phyloP scores from a whole-genome alignment of 1,140 invertebrate genomes.

The Varroa destructor region DNA sequence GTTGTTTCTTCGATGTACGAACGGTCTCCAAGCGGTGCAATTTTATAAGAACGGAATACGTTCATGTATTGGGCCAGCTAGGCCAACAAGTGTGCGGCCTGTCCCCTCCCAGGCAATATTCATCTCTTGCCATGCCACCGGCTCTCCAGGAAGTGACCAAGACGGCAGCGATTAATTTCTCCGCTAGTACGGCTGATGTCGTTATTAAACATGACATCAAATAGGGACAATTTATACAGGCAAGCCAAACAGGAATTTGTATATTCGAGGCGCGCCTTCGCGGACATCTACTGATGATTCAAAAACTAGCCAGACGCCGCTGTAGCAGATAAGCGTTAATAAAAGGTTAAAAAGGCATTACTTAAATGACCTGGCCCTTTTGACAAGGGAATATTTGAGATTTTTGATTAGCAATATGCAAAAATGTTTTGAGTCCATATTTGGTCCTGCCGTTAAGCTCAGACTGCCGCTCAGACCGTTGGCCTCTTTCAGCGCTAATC shows the following conservation, averaged over 20 bases:
- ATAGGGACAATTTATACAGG: slow-evolving; percentile 77
- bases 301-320: slow-evolving; percentile 31
- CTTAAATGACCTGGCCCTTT: too few species aligned
- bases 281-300: slow-evolving; percentile 33
- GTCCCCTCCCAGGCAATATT: slow-evolving; percentile 90
- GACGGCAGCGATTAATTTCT: slow-evolving; percentile 91
- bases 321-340: too few species aligned
- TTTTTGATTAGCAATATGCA: too few species aligned
- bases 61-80: slow-evolving; percentile 81
- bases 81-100: slow-evolving; percentile 77
- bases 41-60: slow-evolving; percentile 61
- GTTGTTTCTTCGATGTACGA: slow-evolving; percentile 71
- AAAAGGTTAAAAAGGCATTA: too few species aligned
- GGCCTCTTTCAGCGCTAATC: too few species aligned
- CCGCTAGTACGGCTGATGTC: slow-evolving; percentile 94
- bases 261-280: slow-evolving; percentile 77
- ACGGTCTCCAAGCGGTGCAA: slow-evolving; percentile 92
- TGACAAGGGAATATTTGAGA: too few species aligned
- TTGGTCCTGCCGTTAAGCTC: too few species aligned
- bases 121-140: slow-evolving; percentile 96
- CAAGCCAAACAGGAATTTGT: slow-evolving; percentile 74
- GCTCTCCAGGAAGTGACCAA: slow-evolving; percentile 80
- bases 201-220: slow-evolving; percentile 92
- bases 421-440: too few species aligned
- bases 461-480: too few species aligned